Percentiles rank a stretch among this genome's conserved stretches.
phyloP scores from a whole-genome alignment of 2,797 vertebrate genomes.

The Eidolon dupreanum region DNA sequence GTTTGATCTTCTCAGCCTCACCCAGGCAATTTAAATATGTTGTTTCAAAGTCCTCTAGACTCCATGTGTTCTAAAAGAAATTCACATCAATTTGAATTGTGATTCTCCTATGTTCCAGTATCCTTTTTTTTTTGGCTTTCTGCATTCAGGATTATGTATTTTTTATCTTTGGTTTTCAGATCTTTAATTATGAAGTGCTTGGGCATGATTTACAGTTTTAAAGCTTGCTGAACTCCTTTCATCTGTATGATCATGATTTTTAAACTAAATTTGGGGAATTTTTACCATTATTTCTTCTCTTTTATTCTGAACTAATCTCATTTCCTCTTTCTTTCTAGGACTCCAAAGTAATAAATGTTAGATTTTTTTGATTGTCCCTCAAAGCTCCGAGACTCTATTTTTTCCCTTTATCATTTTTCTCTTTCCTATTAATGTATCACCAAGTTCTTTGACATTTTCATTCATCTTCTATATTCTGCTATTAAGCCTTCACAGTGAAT shows the following conservation, averaged over 20 bases:
- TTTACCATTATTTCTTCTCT: not conserved
- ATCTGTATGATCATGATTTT: not conserved
- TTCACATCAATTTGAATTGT: not conserved
- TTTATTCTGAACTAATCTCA: not conserved
- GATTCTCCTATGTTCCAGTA: fast-evolving
- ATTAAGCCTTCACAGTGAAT: not conserved
- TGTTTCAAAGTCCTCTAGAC: not conserved
- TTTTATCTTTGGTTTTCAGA: not conserved
- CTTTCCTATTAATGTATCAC: not conserved
- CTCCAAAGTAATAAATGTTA: not conserved
- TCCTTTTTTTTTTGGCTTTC: not conserved
- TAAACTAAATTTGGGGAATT: not conserved
- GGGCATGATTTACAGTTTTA: not conserved
- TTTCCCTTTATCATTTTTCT: not conserved
- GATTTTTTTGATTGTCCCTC: not conserved
- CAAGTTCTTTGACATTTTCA: not conserved
- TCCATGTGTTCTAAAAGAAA: not conserved
- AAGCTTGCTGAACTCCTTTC: not conserved
- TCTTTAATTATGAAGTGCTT: not conserved
- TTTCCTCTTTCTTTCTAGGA: not conserved
- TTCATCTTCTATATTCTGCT: not conserved
- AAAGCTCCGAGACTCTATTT: not conserved
- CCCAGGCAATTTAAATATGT: not conserved
- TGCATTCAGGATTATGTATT: not conserved
- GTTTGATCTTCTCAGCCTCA: fast-evolving